phyloP scores from a whole-genome alignment of 2,113 vertebrate species.

The Parus major region DNA sequence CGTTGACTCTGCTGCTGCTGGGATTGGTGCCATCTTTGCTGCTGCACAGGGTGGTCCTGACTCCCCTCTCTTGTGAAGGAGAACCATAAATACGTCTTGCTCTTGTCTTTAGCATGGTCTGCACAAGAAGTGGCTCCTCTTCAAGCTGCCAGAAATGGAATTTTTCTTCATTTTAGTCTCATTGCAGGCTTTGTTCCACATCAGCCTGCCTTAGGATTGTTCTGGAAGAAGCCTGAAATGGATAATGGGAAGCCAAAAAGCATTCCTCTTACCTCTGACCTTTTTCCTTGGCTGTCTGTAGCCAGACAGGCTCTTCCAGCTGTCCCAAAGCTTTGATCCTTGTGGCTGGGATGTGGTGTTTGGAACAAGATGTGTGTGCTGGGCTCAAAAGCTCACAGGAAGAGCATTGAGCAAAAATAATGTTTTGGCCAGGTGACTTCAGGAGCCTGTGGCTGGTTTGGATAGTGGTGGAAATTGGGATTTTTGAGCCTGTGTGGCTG shows the following conservation, averaged over 20 bases:
- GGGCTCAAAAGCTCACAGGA: neutral
- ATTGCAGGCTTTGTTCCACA: neutral
- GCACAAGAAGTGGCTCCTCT: neutral
- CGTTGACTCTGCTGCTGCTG: accelerated
- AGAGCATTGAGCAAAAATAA: neutral
- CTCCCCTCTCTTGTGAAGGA: neutral
- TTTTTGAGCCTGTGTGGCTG: neutral
- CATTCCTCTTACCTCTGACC: constrained; percentile 6
- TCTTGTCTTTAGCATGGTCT: neutral
- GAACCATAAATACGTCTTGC: neutral
- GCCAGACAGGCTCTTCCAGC: neutral
- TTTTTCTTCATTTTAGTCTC: neutral
- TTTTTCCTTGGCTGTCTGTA: neutral
- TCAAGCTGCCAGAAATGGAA: neutral
- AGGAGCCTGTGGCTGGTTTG: neutral
- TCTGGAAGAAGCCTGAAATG: neutral
- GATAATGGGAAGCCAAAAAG: neutral
- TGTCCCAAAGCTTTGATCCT: constrained; percentile 9
- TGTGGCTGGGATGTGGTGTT: neutral
- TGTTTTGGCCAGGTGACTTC: neutral
- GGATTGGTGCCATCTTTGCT: neutral
- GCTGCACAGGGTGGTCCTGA: neutral
- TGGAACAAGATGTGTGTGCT: neutral
- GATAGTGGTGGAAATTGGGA: neutral
- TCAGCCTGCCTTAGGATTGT: neutral